phyloP scores from a whole-genome alignment of 2,113 vertebrate species.

The Sebastes schlegelii region DNA sequence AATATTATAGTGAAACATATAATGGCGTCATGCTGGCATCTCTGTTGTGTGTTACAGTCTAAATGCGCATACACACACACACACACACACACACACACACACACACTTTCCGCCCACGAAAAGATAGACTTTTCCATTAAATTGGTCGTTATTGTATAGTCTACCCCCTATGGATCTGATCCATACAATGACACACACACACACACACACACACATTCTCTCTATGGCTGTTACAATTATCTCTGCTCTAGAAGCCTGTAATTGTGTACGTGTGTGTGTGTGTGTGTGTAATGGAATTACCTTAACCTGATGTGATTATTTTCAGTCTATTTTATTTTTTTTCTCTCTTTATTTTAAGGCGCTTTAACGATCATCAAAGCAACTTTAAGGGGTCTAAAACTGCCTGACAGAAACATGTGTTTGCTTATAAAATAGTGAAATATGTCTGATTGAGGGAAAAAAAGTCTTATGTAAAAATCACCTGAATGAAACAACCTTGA shows the following conservation, averaged over 20 bases:
- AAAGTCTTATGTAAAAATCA: constrained; percentile 9
- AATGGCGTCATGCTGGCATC: constrained; percentile 66
- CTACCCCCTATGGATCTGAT: constrained; percentile 71
- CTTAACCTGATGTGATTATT: constrained; percentile 55
- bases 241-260: constrained; percentile 64
- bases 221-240: constrained; percentile 59
- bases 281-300: constrained; percentile 6
- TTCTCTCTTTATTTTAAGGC: neutral
- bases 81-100: constrained; percentile 37
- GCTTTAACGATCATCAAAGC: neutral
- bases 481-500: constrained; percentile 44
- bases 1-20: constrained; percentile 63
- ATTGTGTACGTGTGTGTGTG: constrained; percentile 42
- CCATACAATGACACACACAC: constrained; percentile 61
- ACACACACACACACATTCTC: constrained; percentile 52
- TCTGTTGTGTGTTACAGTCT: constrained; percentile 45
- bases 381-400: constrained; percentile 4
- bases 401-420: neutral
- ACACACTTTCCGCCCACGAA: constrained; percentile 53
- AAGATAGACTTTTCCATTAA: constrained; percentile 74
- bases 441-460: neutral
- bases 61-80: constrained; percentile 16
- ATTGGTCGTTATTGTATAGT: constrained; percentile 79
- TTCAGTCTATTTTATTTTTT: neutral
- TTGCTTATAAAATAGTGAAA: constrained; percentile 19